Base-by-base conservation (phyloP, 2,797 vertebrate species). In the Sarcoramphus papa region DNA sequence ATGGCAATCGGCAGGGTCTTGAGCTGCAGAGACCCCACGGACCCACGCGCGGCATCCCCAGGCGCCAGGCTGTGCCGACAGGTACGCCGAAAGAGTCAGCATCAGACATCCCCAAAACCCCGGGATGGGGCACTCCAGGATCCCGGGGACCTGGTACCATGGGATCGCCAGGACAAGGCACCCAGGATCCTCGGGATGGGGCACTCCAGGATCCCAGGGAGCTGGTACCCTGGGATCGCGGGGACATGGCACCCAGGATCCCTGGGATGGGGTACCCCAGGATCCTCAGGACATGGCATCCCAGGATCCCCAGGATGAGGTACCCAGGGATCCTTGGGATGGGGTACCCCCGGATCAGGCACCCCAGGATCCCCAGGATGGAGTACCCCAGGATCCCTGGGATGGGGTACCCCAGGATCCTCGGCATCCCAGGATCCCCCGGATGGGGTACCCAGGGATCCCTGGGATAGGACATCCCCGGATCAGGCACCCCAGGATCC, bases 161-260 rank as follows among this genome's bases (percentile, higher is more conserved):
- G 8, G 33, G 31, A 23, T 45, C 12, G 8, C 14, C 33, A 15
- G 56, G 23, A 60, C 24, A 25, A 8, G 43, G n/a, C 11, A 41
- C 43, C 41, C 8, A 4, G 20, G 25, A 25, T 33, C n/a, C 21
- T 22, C 30, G 25, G 24, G 31, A 45, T 8, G 7, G 15, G 22
- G 47, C 6, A 41, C 35, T 24, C 35, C 18, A 14, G 17, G 33
- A 67, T 45, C 16, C 16, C 12, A 9, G 27, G 41, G 43, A 28
- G 3, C 8, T 4, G 28, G 6, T 3, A 41, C 3, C 17, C 20
- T 6, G 9, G 27, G 21, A 35, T 22, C 15, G 7, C 4, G 0
- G 2, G 41, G 23, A 59, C 3, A 2, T 6, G 54, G 72, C 6
- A 35, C 24, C 41, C 18, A 35, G 72, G 41, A 57, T 35, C 25